Evolutionary conservation across 1,140 invertebrate species (phyloP).

Genomic region (Temnothorax curvispinosus): DNA sequence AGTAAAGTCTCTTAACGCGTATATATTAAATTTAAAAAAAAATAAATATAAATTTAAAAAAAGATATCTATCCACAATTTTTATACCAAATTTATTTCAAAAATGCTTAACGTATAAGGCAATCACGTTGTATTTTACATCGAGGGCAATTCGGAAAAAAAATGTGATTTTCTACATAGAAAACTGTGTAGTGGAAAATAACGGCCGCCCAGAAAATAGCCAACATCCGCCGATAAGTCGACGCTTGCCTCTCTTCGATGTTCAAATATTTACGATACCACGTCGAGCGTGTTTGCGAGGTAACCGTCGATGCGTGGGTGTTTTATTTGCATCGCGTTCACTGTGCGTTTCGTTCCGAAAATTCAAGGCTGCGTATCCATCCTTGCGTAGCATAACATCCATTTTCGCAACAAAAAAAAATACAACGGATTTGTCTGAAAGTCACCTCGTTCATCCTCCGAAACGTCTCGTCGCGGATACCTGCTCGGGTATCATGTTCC

Average conservation of each 20-base stretch:
- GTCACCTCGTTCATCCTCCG: neutral
- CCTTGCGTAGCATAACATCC: neutral
- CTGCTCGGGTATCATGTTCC: neutral
- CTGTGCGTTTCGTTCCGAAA: constrained; percentile 47
- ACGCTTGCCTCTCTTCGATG: neutral
- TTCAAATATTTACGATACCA: constrained; percentile 53
- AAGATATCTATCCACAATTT: neutral
- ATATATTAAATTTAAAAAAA: neutral
- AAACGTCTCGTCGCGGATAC: neutral
- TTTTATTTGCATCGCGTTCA: constrained; percentile 62
- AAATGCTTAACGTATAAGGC: neutral
- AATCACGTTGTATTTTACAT: neutral
- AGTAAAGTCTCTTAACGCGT: neutral
- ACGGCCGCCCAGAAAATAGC: neutral
- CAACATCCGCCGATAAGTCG: constrained; percentile 36
- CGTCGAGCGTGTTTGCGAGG: constrained; percentile 45
- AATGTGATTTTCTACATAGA: neutral
- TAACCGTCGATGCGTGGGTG: constrained; percentile 30
- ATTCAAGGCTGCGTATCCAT: constrained; percentile 53
- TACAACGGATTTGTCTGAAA: constrained; percentile 49
- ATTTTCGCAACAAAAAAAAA: constrained; percentile 39
- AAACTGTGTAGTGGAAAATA: constrained; percentile 14
- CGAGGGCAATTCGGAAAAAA: neutral
- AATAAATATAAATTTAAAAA: neutral
- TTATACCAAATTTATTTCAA: neutral